phyloP scores from a whole-genome alignment of 2,888 invertebrate genomes.

The Eustalomyia histrio region DNA sequence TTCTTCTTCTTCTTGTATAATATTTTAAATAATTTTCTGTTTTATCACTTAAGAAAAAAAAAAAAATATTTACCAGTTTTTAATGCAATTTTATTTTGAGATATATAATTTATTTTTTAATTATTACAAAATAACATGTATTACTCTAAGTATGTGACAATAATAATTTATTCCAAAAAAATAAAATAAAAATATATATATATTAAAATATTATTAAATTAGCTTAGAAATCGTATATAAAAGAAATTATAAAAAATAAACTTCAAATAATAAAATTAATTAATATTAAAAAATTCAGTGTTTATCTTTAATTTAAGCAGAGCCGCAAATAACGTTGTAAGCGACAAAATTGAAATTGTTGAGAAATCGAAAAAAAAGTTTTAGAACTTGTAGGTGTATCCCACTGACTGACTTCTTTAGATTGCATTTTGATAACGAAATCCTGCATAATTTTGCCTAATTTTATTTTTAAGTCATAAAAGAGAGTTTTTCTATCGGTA shows the following conservation, averaged over 20 bases:
- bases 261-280: conserved; percentile 54
- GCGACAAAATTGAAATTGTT: no score
- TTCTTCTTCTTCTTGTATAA: conserved; percentile 19
- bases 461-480: no score
- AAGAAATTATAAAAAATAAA: conserved; percentile 60
- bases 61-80: not conserved
- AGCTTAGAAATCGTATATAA: conserved; percentile 58
- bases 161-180: conserved; percentile 78
- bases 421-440: no score
- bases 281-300: not conserved
- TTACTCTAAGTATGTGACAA: conserved; percentile 77
- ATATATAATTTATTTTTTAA: conserved; percentile 20
- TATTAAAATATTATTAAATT: conserved; percentile 47
- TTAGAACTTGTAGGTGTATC: no score
- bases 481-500: no score
- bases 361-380: no score
- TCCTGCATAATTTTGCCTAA: no score
- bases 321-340: no score
- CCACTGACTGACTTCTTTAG: no score
- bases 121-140: conserved; percentile 46
- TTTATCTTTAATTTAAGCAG: not conserved
- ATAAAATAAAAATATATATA: conserved; percentile 41
- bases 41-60: not conserved
- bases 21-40: conserved; percentile 2
- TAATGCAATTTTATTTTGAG: not conserved